Evolutionary conservation across 2,113 vertebrate species (phyloP).

Genomic region (Anolis sagrei): DNA sequence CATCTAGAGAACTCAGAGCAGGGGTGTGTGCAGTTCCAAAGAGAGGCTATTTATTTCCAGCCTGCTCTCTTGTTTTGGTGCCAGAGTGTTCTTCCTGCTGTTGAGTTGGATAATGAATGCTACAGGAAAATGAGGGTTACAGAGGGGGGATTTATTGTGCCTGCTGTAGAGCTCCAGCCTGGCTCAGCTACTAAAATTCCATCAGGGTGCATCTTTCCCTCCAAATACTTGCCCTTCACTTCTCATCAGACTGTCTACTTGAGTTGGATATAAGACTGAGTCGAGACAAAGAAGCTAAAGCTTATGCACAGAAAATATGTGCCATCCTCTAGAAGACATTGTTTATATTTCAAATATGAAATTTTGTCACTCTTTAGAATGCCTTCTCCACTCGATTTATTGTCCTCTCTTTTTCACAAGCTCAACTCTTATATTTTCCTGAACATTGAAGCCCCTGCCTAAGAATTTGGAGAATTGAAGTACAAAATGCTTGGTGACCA

Average conservation of each 20-base stretch:
- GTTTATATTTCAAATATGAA: not conserved
- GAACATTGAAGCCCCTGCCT: not conserved
- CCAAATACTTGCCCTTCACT: not conserved
- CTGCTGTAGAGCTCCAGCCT: not conserved
- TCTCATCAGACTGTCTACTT: not conserved
- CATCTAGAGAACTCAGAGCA: not conserved
- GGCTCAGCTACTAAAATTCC: not conserved
- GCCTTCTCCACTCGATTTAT: not conserved
- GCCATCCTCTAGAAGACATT: not conserved
- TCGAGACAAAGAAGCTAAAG: not conserved
- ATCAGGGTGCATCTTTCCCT: not conserved
- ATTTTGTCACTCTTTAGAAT: not conserved
- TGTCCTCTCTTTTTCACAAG: not conserved
- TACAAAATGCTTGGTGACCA: not conserved
- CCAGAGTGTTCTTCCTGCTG: constrained; percentile 3
- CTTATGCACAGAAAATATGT: not conserved
- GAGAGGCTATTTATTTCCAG: not conserved
- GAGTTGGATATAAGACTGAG: not conserved
- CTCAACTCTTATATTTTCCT: not conserved
- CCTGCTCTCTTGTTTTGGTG: not conserved
- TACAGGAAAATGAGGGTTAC: not conserved
- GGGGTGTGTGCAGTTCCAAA: not conserved
- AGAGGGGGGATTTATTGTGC: not conserved
- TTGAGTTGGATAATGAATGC: not conserved
- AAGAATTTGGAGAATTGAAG: not conserved